Conservation (phyloP, 2,113 vertebrate species). For the Tychaedon coryphoeus region DNA sequence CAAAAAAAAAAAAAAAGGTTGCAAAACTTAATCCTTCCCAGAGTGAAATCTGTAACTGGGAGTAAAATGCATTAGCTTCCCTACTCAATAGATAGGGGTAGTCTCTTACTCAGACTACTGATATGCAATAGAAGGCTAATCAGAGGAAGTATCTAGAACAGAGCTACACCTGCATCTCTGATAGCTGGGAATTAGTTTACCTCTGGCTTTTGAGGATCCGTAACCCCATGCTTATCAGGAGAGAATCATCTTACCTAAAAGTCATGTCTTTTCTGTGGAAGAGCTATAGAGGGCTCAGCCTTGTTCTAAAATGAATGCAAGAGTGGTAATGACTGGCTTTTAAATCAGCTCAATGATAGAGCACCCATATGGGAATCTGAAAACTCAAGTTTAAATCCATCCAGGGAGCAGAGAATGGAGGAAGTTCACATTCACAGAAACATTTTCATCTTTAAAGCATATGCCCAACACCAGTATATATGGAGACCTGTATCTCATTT, state of each 20-base stretch:
- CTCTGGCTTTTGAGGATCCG: neutral
- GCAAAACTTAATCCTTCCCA: neutral
- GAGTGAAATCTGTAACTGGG: neutral
- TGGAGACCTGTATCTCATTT: neutral
- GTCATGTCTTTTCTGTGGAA: neutral
- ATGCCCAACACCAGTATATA: neutral
- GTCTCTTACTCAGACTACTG: neutral
- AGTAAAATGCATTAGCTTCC: neutral
- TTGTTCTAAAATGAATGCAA: neutral
- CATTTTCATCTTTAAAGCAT: neutral
- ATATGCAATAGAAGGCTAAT: neutral
- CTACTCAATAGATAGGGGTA: neutral
- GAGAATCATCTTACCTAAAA: neutral
- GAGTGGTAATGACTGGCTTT: neutral
- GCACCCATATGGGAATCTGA: fast-evolving
- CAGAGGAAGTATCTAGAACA: neutral
- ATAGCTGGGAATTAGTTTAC: neutral
- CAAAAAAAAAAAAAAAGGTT: neutral
- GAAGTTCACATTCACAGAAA: neutral
- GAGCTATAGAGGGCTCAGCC: neutral
- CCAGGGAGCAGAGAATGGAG: neutral
- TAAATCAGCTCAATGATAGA: neutral
- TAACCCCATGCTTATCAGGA: neutral
- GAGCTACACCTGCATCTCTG: neutral
- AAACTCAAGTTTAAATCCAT: neutral